phyloP scores from a whole-genome alignment of 2,113 vertebrate genomes.

The Alces alces region DNA sequence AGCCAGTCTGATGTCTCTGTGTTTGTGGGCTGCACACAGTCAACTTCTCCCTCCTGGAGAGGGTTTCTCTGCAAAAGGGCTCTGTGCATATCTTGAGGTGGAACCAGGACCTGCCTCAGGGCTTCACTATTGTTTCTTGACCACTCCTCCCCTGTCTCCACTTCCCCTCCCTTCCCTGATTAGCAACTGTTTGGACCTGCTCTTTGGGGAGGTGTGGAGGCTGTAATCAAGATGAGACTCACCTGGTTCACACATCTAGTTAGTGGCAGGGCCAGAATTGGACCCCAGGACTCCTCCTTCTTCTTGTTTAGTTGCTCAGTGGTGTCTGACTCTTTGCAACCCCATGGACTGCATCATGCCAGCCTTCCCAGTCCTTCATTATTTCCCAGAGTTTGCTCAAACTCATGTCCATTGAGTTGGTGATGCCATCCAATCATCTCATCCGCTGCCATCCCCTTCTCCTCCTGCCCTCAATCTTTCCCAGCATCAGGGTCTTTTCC shows the following conservation, averaged over 20 bases:
- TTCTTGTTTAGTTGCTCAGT: neutral
- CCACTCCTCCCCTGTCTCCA: neutral
- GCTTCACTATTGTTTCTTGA: neutral
- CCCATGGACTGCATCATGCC: rapidly evolving
- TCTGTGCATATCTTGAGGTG: neutral
- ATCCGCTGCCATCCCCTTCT: neutral
- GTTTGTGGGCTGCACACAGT: neutral
- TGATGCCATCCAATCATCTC: neutral
- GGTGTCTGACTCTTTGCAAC: neutral
- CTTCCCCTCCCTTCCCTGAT: neutral
- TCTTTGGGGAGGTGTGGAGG: neutral
- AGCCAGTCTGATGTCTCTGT: neutral
- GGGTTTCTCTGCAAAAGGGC: neutral
- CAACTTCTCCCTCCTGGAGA: neutral
- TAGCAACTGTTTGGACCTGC: neutral
- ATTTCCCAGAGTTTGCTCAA: neutral
- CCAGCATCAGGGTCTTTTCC: neutral
- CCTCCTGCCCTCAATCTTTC: neutral
- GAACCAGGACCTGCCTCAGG: neutral
- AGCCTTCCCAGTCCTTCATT: neutral
- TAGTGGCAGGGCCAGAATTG: neutral
- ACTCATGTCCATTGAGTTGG: neutral
- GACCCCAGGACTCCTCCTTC: neutral
- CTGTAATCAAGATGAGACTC: neutral
- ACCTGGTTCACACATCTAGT: neutral